Base-by-base conservation (phyloP, 2,113 vertebrate genomes). In the Marmota monax region DNA sequence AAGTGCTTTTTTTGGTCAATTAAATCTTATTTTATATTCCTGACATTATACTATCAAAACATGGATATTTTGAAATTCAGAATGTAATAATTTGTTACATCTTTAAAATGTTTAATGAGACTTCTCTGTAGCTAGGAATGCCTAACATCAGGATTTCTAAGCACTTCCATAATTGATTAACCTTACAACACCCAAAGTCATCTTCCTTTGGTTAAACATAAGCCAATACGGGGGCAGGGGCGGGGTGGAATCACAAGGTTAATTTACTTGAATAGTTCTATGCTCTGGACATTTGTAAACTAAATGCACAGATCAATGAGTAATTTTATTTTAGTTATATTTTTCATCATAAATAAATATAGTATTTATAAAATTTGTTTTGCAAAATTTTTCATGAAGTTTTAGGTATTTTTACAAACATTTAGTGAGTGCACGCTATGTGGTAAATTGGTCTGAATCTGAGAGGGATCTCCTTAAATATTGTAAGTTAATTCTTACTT, bases 201-300 rank as follows among this genome's bases (percentile, higher is more conserved):
- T 87, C 67, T 82, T 56, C 14, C 42, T 96, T 94, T 89, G 65
- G 70, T 90, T 97, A 96, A 97, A 97, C 8, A 86, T 95, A 94
- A 95, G 51, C 76, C 82, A 94, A 20, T 51, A 2, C 22, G 25
- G 37, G 42, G 42, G 42, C 7, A 45, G 42, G 42, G 18, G 7
- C 10, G 0, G 2, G 9, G 17, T 5, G 10, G 13, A n/a, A 72
- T 74, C 85, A 82, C 10, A 72, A 82, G 53, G 77, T 89, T 91
- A 85, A 94, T 92, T 92, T 90, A n/a, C 23, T 95, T 78, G 29
- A 90, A 80, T 80, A 76, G 2, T 72, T 94, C 42, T 93, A 65
- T 83, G 16, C 85, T 93, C 67, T 72, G 32, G 48, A 42, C 16
- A 73, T 88, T 78, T 61, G 83, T 48, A 88, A 88, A 84, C 11